Conservation (phyloP, 1,140 invertebrate species). For the Drosophila kepulauana region DNA sequence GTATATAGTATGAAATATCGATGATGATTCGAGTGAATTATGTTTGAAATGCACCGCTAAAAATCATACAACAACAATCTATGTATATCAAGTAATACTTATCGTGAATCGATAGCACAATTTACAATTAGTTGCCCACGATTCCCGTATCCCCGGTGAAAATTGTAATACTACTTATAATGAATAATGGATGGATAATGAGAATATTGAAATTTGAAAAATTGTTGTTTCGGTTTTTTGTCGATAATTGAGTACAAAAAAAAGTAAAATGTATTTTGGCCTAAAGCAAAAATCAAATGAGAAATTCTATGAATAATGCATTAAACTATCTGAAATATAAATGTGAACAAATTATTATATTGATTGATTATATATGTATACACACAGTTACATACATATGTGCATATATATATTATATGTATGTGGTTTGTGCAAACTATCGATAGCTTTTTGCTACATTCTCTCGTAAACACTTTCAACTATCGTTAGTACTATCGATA, state of each 20-base stretch:
- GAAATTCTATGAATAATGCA: conserved; percentile 29
- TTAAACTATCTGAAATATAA: conserved; percentile 37
- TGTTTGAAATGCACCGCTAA: conserved; percentile 26
- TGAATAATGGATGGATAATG: conserved; percentile 11
- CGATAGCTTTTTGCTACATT: conserved; percentile 7
- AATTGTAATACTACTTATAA: conserved; percentile 4
- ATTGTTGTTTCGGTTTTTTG: conserved; percentile 36
- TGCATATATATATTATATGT: conserved; percentile 11
- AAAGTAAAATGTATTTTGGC: conserved; percentile 22
- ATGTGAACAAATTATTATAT: conserved; percentile 51
- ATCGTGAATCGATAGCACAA: conserved; percentile 36
- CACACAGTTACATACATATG: neutral
- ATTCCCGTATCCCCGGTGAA: neutral
- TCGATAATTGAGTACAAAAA: conserved; percentile 53
- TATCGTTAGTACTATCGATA: conserved; percentile 3
- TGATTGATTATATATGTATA: conserved; percentile 23
- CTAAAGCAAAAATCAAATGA: conserved; percentile 29
- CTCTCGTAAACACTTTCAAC: neutral
- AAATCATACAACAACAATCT: conserved; percentile 26
- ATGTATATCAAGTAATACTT: conserved; percentile 24
- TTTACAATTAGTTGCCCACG: conserved; percentile 15
- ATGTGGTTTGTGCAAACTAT: conserved; percentile 1
- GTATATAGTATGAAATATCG: conserved; percentile 2
- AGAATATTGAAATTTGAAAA: conserved; percentile 24
- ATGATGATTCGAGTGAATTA: conserved; percentile 13